phyloP scores from a whole-genome alignment of 2,888 invertebrate species.

The Tanaodytes sp. region DNA sequence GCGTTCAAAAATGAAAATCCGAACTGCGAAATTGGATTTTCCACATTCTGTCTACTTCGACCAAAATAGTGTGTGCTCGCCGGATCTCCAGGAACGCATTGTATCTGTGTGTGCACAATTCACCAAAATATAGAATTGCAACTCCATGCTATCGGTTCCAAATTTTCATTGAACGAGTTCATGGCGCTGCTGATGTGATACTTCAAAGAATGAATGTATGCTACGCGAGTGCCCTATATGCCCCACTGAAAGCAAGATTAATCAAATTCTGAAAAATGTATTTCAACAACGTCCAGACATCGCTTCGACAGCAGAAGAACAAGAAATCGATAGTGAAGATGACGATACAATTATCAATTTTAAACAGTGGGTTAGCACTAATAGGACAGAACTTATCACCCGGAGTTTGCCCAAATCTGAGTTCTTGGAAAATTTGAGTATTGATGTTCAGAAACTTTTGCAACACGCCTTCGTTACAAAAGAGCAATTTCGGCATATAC shows the following conservation, averaged over 20 bases:
- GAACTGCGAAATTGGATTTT: conserved; percentile 14
- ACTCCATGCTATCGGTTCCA: conserved; percentile 18
- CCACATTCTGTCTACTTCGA: conserved; percentile 28
- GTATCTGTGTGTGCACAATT: conserved; percentile 31
- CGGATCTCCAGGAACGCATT: conserved; percentile 31
- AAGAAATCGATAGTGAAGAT: conserved; percentile 17
- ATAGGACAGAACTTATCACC: background rate
- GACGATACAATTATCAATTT: conserved; percentile 25
- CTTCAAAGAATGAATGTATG: conserved; percentile 18
- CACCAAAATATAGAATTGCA: conserved; percentile 33
- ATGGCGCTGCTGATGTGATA: conserved; percentile 20
- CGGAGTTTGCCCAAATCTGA: background rate
- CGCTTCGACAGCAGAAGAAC: conserved; percentile 16
- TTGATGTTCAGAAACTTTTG: background rate
- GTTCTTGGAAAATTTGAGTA: background rate
- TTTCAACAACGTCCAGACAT: conserved; percentile 9
- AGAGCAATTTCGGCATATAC: background rate
- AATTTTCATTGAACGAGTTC: conserved; percentile 7
- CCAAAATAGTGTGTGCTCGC: conserved; percentile 32
- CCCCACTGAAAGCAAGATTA: conserved; percentile 9
- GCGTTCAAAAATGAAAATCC: conserved; percentile 10
- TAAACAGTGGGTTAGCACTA: conserved; percentile 8
- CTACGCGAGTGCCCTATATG: conserved; percentile 18
- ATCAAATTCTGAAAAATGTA: conserved; percentile 20
- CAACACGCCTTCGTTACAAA: conserved; percentile 4